A percentile compares a stretch with the other conserved stretches of the same genome.
Evolutionary conservation across 2,888 invertebrate genomes (phyloP).

Genomic region (Arge pagana): DNA sequence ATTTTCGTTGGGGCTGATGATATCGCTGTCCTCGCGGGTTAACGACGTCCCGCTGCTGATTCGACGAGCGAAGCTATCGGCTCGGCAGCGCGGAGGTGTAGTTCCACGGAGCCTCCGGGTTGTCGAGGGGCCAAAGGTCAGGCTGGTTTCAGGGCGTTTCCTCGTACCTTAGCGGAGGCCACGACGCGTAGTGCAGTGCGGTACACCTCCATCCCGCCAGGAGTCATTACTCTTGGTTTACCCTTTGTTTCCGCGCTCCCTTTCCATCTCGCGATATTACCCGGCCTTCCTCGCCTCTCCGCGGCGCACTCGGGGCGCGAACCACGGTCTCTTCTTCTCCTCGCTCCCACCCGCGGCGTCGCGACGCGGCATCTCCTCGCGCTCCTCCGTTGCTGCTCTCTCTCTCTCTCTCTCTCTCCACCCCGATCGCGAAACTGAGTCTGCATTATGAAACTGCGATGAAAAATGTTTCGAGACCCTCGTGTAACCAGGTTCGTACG

Average conservation of each 20-base stretch:
- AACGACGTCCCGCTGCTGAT: too few species aligned
- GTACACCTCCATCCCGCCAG: constrained; percentile 15
- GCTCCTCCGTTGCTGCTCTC: constrained; percentile 9
- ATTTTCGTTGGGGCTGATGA: too few species aligned
- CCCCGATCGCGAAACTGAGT: constrained; percentile 18
- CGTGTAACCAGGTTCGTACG: background rate
- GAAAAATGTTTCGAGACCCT: constrained; percentile 16
- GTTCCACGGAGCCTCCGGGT: too few species aligned
- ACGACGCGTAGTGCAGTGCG: background rate
- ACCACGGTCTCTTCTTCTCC: constrained; percentile 16
- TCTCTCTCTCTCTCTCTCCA: constrained; percentile 20
- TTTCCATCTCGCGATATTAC: constrained; percentile 1
- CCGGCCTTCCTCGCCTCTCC: background rate
- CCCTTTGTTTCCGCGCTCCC: constrained; percentile 16
- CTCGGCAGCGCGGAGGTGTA: too few species aligned
- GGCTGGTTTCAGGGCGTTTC: too few species aligned
- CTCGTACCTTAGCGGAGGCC: constrained; percentile 1
- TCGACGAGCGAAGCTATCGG: too few species aligned
- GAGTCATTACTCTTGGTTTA: constrained; percentile 22
- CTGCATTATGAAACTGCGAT: constrained; percentile 16
- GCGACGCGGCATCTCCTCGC: background rate
- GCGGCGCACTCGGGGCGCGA: too few species aligned
- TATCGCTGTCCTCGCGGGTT: too few species aligned
- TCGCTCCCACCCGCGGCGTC: constrained; percentile 16
- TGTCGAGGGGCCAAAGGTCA: too few species aligned